Evolutionary conservation across 1,140 invertebrate genomes (phyloP).

Genomic region (Atta colombica): DNA sequence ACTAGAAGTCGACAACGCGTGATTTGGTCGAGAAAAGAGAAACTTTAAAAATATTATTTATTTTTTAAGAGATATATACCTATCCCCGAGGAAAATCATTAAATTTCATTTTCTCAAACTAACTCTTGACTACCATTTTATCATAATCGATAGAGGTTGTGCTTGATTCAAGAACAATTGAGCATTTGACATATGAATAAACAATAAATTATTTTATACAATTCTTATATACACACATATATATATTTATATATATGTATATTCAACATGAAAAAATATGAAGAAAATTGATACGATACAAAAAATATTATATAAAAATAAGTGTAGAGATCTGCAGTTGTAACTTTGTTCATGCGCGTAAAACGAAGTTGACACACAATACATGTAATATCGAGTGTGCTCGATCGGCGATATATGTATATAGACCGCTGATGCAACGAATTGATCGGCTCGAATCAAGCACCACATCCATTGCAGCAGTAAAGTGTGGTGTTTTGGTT

Average conservation of each 20-base stretch:
- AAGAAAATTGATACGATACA: not conserved
- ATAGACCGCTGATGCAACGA: not conserved
- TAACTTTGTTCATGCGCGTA: not conserved
- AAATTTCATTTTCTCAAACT: conserved; percentile 2
- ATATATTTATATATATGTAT: not conserved
- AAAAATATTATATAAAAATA: conserved; percentile 26
- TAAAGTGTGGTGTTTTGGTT: conserved; percentile 61
- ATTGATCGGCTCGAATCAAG: conserved; percentile 48
- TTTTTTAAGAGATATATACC: not conserved
- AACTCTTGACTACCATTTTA: conserved; percentile 52
- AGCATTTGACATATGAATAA: conserved; percentile 1
- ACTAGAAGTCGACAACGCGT: not conserved
- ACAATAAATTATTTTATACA: conserved; percentile 21
- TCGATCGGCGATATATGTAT: not conserved
- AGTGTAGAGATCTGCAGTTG: not conserved
- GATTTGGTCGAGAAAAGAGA: conserved; percentile 6
- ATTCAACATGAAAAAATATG: not conserved
- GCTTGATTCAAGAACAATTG: conserved; percentile 58
- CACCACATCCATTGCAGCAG: conserved; percentile 49
- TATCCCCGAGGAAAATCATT: not conserved
- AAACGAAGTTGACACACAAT: not conserved
- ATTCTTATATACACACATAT: not conserved
- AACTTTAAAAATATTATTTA: not conserved
- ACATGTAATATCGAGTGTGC: not conserved
- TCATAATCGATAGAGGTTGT: conserved; percentile 55